These are phyloP conservation scores for Drosophila rubida DNA, from an alignment of 2,888 invertebrate genomes.

Conservation along the genomic window DNA sequence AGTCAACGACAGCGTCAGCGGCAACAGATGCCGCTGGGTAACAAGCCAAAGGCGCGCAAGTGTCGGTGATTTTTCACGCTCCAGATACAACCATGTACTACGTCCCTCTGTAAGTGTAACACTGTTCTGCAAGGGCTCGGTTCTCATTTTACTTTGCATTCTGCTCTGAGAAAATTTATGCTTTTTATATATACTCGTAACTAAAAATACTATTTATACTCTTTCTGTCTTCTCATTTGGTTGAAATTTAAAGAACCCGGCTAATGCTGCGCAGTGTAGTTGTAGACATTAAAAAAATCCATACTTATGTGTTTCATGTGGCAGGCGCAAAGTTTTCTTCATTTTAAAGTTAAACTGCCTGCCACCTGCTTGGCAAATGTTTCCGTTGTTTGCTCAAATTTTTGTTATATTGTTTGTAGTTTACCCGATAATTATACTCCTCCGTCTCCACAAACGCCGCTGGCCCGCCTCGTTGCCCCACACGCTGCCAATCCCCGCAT, in stretches of 20 bases:
- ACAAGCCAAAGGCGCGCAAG: constrained; percentile 59
- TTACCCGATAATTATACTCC: constrained; percentile 46
- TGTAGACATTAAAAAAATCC: constrained; percentile 1
- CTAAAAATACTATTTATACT: too few species aligned
- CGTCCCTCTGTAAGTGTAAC: constrained; percentile 16
- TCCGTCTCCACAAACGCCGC: not conserved
- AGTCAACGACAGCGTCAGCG: constrained; percentile 25
- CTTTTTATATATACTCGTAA: too few species aligned
- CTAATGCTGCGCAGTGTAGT: constrained; percentile 3
- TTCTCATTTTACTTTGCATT: not conserved
- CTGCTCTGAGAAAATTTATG: too few species aligned
- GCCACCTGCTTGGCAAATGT: constrained; percentile 33
- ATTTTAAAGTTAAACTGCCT: constrained; percentile 37
- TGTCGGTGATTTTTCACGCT: constrained; percentile 72
- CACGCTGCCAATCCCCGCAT: not conserved
- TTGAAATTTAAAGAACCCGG: not conserved
- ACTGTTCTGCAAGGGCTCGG: constrained; percentile 18
- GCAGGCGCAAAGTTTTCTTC: constrained; percentile 9
- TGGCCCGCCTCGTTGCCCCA: not conserved
- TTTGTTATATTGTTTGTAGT: constrained; percentile 41
- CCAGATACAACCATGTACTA: constrained; percentile 43
- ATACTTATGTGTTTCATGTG: constrained; percentile 16
- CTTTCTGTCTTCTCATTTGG: too few species aligned
- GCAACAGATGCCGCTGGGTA: constrained; percentile 64
- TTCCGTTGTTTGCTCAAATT: constrained; percentile 30